Evolutionary conservation across 2,113 vertebrate genomes (phyloP).

Genomic region (human): DNA sequence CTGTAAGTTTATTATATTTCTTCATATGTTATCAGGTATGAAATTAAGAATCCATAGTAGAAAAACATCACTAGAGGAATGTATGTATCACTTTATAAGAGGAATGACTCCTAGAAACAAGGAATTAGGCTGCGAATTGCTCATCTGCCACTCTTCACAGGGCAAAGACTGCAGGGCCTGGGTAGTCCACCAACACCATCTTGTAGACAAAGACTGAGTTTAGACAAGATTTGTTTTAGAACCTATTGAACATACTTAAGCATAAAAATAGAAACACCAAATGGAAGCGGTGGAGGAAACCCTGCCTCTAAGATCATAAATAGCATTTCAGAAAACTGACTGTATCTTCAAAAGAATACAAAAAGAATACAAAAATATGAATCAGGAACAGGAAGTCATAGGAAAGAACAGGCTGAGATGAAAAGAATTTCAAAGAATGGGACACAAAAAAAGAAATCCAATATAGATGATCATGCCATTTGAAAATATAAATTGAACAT

Average conservation of each 20-base stretch:
- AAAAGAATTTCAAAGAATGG: neutral
- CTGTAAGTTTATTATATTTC: neutral
- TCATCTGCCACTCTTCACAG: neutral
- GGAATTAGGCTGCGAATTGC: neutral
- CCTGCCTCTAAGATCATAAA: neutral
- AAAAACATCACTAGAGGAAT: neutral
- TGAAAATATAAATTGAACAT: neutral
- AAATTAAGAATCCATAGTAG: neutral
- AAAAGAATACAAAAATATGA: neutral
- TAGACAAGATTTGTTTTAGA: neutral
- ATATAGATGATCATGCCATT: neutral
- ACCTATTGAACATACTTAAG: neutral
- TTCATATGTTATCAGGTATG: neutral
- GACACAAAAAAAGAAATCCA: neutral
- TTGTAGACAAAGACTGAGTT: neutral
- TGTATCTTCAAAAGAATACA: neutral
- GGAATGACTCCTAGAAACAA: neutral
- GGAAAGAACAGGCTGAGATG: neutral
- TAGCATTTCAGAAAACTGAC: neutral
- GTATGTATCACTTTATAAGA: neutral
- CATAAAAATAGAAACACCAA: slow-evolving; percentile 1
- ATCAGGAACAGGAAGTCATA: neutral
- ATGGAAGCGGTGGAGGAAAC: neutral
- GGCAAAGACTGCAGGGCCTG: neutral
- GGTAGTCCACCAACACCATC: neutral